These are phyloP conservation scores for Petromus typicus DNA, from an alignment of 2,113 vertebrate genomes.

Conservation along the genomic window DNA sequence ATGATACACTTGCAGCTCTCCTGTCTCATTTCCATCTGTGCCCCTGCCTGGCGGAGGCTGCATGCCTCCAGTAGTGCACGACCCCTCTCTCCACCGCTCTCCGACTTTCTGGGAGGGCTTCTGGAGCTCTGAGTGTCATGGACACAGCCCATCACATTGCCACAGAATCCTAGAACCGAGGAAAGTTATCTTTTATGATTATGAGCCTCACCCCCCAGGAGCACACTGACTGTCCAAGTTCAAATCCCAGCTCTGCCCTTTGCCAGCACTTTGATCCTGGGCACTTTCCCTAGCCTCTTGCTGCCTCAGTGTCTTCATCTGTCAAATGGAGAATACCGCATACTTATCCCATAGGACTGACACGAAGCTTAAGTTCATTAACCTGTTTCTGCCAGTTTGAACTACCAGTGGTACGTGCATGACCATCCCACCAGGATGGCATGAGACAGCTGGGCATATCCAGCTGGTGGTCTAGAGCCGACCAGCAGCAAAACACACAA, in stretches of 20 bases:
- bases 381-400: neutral
- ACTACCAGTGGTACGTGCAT: too few species aligned
- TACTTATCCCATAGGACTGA: neutral
- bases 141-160: neutral
- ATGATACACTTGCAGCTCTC: constrained; percentile 59
- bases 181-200: neutral
- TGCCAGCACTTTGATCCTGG: neutral
- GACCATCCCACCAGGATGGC: too few species aligned
- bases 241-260: neutral
- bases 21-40: constrained; percentile 48
- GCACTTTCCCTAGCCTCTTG: neutral
- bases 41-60: neutral
- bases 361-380: neutral
- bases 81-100: neutral
- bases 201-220: neutral
- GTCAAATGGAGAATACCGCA: neutral
- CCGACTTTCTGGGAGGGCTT: neutral
- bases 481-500: neutral
- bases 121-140: neutral
- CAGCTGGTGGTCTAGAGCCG: neutral
- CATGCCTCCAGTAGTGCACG: neutral
- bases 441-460: too few species aligned
- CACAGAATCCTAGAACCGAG: neutral
- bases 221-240: neutral
- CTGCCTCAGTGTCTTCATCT: neutral